Percentiles rank a stretch among this genome's conserved stretches.
Conservation (phyloP, 2,797 vertebrate genomes). For the Hyperoplus immaculatus region DNA sequence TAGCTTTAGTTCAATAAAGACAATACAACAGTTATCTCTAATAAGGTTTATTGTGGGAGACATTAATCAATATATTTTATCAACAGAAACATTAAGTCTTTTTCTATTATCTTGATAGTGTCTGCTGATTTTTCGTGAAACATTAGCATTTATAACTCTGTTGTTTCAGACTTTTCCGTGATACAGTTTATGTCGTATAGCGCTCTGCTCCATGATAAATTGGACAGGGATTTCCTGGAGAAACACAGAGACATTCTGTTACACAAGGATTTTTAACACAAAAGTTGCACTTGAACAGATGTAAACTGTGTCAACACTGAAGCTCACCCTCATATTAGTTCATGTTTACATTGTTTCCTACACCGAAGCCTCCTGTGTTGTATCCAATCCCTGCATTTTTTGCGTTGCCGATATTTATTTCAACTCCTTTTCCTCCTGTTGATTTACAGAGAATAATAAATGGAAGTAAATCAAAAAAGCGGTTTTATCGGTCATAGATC, state of each 20-base stretch:
- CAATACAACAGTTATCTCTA: not conserved
- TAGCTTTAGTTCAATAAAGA: constrained; percentile 1
- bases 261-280: not conserved
- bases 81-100: not conserved
- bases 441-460: not conserved
- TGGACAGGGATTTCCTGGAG: not conserved
- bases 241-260: not conserved
- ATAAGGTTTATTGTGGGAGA: constrained; percentile 2
- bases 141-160: not conserved
- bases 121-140: not conserved
- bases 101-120: not conserved
- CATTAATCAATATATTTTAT: too few species aligned
- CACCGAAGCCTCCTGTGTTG: not conserved
- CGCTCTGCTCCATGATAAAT: not conserved
- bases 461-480: not conserved
- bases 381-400: not conserved
- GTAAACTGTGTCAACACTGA: not conserved
- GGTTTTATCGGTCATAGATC: not conserved
- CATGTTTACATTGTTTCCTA: constrained; percentile 13
- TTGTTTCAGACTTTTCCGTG: not conserved
- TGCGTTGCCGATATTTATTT: constrained; percentile 14
- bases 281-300: not conserved
- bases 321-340: not conserved
- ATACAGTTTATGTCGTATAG: not conserved
- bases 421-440: constrained; percentile 15